Base-by-base conservation (phyloP, 2,888 invertebrate species). In the Lamellibrachia satsuma region DNA sequence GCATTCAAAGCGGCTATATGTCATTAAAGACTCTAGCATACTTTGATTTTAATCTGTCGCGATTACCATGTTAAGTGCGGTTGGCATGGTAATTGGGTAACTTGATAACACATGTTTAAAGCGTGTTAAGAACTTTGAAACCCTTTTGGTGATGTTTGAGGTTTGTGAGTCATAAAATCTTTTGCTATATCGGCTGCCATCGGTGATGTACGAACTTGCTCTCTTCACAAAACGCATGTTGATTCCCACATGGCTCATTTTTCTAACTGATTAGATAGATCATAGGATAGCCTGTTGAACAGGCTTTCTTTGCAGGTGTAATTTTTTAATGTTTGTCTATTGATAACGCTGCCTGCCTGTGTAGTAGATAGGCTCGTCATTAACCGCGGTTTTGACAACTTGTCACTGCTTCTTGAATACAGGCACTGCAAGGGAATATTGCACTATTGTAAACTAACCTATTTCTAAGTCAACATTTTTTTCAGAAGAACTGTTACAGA, bases 261-360 rank as follows among this genome's bases (percentile, higher is more conserved):
- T 75, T 75, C 75, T 22, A 22, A 15, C 75, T 75, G 75, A 75
- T 22, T 75, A n/a, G 6, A 15, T 11, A 75, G 75, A 75, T 75
- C 75, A 75, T n/a, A 22, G 6, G 75, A 75, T 75, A 75, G 22
- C 15, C 0, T 15, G 8, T n/a, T 22, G 39, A 39, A 39, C 39
- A 39, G 39, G 75, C 22, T 11, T 75, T 75, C 75, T 75, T 75
- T 75, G n/a, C 3, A 11, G 75, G 75, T 75, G 75, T 75, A 15
- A 75, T 75, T 75, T 75, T 75, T 75, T 75, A 75, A 75, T 75
- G 75, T 75, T 75, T 75, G 75, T 75, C 75, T 75, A 75, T 75
- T 75, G 75, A 75, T 15, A 75, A 75, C 22, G n/a, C 75, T n/a
- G 22, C 15, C 15, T 75, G 75, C 75, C 75, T 22, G 75, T 15